Evolutionary conservation across 2,113 vertebrate genomes (phyloP).

Genomic region (Tetraodon nigroviridis): DNA sequence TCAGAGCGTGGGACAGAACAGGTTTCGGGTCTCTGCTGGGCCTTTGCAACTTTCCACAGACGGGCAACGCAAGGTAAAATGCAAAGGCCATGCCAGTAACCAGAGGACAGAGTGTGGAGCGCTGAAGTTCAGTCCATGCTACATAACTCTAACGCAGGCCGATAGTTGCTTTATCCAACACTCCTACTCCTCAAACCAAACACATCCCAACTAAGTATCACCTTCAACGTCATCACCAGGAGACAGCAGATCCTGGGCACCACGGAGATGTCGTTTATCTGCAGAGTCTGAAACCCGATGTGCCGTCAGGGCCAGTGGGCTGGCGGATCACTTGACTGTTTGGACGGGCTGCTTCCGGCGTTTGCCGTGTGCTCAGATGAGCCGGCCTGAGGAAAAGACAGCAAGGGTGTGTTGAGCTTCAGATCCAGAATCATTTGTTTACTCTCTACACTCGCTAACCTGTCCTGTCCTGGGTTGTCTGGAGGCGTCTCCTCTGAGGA

Average conservation of each 20-base stretch:
- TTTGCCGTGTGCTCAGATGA: constrained; percentile 73
- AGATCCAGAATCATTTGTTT: too few relatives aligned
- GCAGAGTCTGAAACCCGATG: constrained; percentile 89
- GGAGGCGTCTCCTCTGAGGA: constrained; percentile 87
- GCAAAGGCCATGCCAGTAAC: constrained; percentile 50
- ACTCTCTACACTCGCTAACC: constrained; percentile 32
- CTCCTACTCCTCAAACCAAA: constrained; percentile 50
- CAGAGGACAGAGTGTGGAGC: constrained; percentile 51
- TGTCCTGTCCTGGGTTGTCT: constrained; percentile 66
- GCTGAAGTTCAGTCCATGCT: constrained; percentile 39
- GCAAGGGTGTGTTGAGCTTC: too few relatives aligned
- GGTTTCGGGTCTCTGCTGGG: constrained; percentile 50
- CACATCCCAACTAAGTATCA: constrained; percentile 36
- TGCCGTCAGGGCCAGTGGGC: constrained; percentile 89
- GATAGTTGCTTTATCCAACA: constrained; percentile 31
- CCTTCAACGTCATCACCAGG: constrained; percentile 22
- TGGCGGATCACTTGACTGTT: constrained; percentile 88
- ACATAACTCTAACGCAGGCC: constrained; percentile 27
- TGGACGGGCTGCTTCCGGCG: constrained; percentile 73
- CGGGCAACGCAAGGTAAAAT: constrained; percentile 48
- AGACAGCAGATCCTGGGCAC: constrained; percentile 25
- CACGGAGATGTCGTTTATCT: constrained; percentile 79
- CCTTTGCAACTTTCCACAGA: constrained; percentile 42
- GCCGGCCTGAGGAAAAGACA: constrained; percentile 67
- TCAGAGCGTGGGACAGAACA: constrained; percentile 56